Evolutionary conservation across 2,888 invertebrate species (phyloP).

Genomic region (Pyrocoelia pectoralis): DNA sequence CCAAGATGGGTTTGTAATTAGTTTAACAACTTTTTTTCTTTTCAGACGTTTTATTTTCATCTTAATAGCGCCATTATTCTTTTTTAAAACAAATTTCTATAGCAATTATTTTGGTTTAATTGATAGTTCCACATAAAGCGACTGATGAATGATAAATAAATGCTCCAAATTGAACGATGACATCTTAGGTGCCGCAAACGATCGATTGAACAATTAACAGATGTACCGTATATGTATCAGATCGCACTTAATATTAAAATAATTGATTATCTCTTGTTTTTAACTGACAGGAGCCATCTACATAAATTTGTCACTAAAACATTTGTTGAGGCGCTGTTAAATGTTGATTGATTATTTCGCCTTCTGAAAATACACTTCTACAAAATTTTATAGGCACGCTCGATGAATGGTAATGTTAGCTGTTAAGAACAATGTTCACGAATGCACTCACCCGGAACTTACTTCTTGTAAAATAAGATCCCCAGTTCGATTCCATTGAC

Average conservation of each 20-base stretch:
- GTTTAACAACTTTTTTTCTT: conserved; percentile 10
- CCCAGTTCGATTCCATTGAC: conserved; percentile 33
- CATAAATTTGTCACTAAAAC: conserved; percentile 11
- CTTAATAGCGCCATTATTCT: conserved; percentile 1
- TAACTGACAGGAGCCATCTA: conserved; percentile 8
- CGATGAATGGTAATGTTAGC: not conserved
- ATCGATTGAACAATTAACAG: not conserved
- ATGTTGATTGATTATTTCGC: not conserved
- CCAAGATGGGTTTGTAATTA: conserved; percentile 4
- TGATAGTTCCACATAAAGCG: not conserved
- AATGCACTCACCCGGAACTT: conserved; percentile 18
- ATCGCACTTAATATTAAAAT: not conserved
- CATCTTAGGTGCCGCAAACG: not conserved
- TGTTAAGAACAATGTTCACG: conserved; percentile 7
- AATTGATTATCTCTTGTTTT: conserved; percentile 6
- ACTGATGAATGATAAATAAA: not conserved
- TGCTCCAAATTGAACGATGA: not conserved
- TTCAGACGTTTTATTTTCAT: not conserved
- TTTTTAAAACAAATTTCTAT: conserved; percentile 1
- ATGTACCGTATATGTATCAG: not conserved
- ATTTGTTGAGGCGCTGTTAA: not conserved
- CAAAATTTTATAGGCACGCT: not conserved
- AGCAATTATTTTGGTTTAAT: not conserved
- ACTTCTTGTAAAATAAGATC: conserved; percentile 26
- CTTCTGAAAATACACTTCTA: not conserved